Evolutionary conservation across 2,113 vertebrate genomes (phyloP), one percentile per base, ranked within the genome.

Genomic region (Nibea coibor): DNA sequence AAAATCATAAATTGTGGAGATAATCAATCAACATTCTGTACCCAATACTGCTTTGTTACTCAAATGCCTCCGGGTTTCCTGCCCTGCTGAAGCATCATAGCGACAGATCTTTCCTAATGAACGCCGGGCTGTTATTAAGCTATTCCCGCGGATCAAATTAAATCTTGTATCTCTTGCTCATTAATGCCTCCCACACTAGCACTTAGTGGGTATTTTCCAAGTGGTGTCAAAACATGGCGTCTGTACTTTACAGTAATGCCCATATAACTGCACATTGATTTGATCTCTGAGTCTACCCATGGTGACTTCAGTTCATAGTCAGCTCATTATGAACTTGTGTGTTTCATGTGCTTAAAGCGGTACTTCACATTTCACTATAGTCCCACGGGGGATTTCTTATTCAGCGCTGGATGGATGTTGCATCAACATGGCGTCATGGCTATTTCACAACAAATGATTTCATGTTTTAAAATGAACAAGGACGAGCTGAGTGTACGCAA

Each of bases 171-270:
- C 68, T 67, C 62, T 57, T 65, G 84, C 85, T 91, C 87, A 93
- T 95, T 91, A 91, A 92, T 89, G 85, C 91, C 88, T 86, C 91
- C 92, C 88, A 93, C 92, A 84, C 79, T 50, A 53, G 72, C 85
- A 88, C 87, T 91, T 89, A 83, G 80, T 48, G 84, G 73, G 73
- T 57, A 71, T 87, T 79, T 91, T 93, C 80, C n/a, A 81, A 74
- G 70, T 90, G 51, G 73, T 87, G 87, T 93, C 92, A 93, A 87
- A 92, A 88, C 78, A 87, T 72, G 85, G 67, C 82, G 58, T 86
- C 64, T 59, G 71, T 26, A 62, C 70, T 90, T 61, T 57, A 80
- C 35, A 81, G 72, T 79, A 71, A 74, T 31, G 69, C 47, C 20
- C 58, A 39, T 75, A 67, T 77, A 68, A 78, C 62, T 75, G 63